Percentiles rank a stretch among this genome's conserved stretches.
These are phyloP conservation scores for human (Homo sapiens) DNA, from an alignment of 2,113 vertebrate species.

Conservation along the genomic window DNA sequence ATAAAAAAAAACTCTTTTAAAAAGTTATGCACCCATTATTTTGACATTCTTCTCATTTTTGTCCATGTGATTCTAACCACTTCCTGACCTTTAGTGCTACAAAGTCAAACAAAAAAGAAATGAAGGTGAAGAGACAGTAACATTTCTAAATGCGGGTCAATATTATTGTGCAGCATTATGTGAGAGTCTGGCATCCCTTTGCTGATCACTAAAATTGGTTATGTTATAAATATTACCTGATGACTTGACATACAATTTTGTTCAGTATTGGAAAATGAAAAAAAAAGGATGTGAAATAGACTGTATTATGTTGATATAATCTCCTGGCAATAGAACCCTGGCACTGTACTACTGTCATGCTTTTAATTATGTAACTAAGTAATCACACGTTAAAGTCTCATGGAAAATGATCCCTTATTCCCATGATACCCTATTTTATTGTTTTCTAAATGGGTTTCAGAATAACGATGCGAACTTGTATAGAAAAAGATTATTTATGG, in stretches of 20 bases:
- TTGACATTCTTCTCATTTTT: not conserved
- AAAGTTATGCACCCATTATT: not conserved
- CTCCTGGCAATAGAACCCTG: constrained; percentile 78
- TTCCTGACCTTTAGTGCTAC: not conserved
- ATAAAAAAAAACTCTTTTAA: not conserved
- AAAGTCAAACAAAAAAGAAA: constrained; percentile 2
- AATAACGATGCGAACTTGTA: constrained; percentile 77
- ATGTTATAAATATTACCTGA: constrained; percentile 49
- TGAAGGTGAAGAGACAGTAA: not conserved
- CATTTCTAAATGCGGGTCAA: not conserved
- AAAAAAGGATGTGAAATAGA: constrained; percentile 55
- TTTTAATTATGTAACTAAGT: constrained; percentile 84
- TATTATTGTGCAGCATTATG: not conserved
- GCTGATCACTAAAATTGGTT: not conserved
- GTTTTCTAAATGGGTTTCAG: constrained; percentile 83
- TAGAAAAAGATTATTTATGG: constrained; percentile 81
- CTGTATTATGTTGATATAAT: constrained; percentile 76
- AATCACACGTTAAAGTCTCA: constrained; percentile 82
- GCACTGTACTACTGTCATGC: constrained; percentile 75
- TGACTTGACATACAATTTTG: constrained; percentile 10
- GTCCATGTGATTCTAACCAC: not conserved
- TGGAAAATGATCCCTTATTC: constrained; percentile 83
- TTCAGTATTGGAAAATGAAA: constrained; percentile 56
- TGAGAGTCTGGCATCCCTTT: not conserved
- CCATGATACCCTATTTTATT: constrained; percentile 76